Evolutionary conservation across 2,113 vertebrate species (phyloP).

Genomic region (Paracyprichromis sp.): DNA sequence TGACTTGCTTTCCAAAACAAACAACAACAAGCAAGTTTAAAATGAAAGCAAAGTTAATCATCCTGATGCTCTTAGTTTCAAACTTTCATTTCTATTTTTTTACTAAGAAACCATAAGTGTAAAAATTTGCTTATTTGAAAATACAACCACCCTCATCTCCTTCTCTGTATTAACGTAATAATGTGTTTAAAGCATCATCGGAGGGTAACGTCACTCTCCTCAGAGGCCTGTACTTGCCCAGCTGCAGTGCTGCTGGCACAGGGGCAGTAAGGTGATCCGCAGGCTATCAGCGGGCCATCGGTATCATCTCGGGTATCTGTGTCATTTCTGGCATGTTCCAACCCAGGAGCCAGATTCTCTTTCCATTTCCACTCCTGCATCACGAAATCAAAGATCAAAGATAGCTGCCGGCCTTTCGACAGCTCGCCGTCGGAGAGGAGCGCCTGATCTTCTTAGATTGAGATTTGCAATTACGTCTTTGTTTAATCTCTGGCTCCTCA

Average conservation of each 20-base stretch:
- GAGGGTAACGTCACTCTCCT: conserved; percentile 23
- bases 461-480: conserved; percentile 11
- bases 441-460: conserved; percentile 2
- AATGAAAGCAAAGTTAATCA: background rate
- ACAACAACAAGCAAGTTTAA: background rate
- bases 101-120: background rate
- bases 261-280: conserved; percentile 55
- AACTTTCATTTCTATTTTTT: background rate
- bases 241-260: conserved; percentile 23
- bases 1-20: background rate
- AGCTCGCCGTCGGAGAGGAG: background rate
- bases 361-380: conserved; percentile 44
- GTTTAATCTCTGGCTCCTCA: conserved; percentile 15
- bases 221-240: background rate
- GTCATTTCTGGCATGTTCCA: conserved; percentile 64
- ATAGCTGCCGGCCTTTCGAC: background rate
- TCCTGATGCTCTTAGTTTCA: background rate
- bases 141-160: background rate
- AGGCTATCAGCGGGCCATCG: conserved; percentile 52
- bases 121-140: background rate
- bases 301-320: conserved; percentile 55
- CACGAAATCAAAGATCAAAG: conserved; percentile 45
- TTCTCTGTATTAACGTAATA: background rate
- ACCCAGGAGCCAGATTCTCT: conserved; percentile 25
- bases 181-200: conserved; percentile 13